Evolutionary conservation across 2,113 vertebrate species (phyloP), one percentile per base, ranked within the genome.

Genomic region (Cyrtonyx montezumae): DNA sequence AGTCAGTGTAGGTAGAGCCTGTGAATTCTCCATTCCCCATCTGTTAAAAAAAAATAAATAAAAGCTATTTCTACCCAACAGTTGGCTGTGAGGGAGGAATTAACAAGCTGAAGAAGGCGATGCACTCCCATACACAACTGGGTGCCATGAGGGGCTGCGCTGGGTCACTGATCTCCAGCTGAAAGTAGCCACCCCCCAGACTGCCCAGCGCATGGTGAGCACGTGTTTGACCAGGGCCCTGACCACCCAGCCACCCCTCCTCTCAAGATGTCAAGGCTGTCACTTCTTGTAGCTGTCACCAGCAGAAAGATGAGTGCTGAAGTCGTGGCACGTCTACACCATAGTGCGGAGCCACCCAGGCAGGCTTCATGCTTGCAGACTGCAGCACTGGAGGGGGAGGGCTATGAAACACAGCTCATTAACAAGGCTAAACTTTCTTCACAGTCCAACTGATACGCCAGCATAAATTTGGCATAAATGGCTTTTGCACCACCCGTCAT

Each of bases 51-150:
- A 70, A 71, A 56, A 56, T 93, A 95, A 81, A 84, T 21, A 40
- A 40, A 86, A 85, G 40, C 78, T 66, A 88, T 96, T 95, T 84
- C 88, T 88, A 37, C 69, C 68, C 75, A 94, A 63, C 70, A 92
- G 58, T 93, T 81, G 62, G 74, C 69, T 93, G 4, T 65, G 70
- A 93, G 53, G 74, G 69, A 68, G 84, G 84, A 92, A 95, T 89
- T 76, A 91, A 87, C 69, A 92, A 79, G 36, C 45, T 30, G 32
- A 45, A 75, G 83, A 40, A 88, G 73, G 79, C 6, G 43, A 88
- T 48, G 62, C 53, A 48, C 74, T 73, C 77, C 59, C 51, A 68
- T 58, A 70, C 63, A 58, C 32, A 80, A 55, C 1, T 71, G n/a
- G 80, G 37, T 43, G 10, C 53, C 37, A 21, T 19, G 28, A 62